Conservation (phyloP, 2,797 vertebrate species). For the Streptopelia turtur region DNA sequence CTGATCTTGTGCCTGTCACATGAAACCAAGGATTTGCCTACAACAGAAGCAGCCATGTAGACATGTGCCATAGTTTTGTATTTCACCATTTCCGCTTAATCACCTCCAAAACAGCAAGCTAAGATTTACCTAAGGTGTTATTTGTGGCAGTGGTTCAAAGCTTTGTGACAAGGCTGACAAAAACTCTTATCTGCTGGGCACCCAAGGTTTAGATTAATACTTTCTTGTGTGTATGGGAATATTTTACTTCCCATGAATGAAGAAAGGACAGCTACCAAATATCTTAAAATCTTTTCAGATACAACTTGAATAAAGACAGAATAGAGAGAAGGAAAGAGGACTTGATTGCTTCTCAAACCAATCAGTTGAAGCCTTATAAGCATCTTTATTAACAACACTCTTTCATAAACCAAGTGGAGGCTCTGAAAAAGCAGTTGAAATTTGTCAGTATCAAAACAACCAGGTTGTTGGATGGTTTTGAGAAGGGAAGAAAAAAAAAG, state of each 20-base stretch:
- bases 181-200: neutral
- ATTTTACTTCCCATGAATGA: neutral
- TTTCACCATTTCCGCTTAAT: neutral
- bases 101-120: neutral
- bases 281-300: neutral
- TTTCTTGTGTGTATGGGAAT: neutral
- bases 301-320: neutral
- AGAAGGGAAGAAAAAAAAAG: neutral
- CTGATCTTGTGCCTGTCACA: conserved; percentile 2
- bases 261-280: neutral
- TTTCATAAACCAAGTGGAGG: neutral
- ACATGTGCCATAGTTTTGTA: neutral
- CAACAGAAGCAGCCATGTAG: neutral
- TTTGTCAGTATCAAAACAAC: neutral
- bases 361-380: neutral
- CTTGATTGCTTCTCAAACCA: neutral
- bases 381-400: neutral
- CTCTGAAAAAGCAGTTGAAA: neutral
- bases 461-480: neutral
- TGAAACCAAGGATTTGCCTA: neutral
- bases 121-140: neutral
- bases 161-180: neutral
- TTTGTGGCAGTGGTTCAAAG: neutral
- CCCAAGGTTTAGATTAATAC: neutral
- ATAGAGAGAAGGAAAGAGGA: neutral